These are phyloP conservation scores for Enteromius fasciolatus DNA, from an alignment of 2,797 vertebrate genomes.

Conservation along the genomic window DNA sequence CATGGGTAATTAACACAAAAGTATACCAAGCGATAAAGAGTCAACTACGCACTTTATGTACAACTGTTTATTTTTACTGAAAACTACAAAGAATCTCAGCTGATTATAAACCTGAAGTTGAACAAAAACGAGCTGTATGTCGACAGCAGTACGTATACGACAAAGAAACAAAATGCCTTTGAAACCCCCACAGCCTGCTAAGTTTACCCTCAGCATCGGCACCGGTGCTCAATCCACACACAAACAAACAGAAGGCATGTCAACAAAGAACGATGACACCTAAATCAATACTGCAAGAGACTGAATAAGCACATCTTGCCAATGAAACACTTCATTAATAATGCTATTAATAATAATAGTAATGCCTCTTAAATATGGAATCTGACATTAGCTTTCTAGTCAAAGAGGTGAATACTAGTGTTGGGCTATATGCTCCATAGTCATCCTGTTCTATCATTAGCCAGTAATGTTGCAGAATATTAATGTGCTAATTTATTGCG, in stretches of 20 bases:
- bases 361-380: slow-evolving; percentile 9
- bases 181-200: slow-evolving; percentile 1
- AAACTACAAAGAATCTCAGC: background rate
- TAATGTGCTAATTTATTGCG: background rate
- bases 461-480: background rate
- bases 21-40: slow-evolving; percentile 1
- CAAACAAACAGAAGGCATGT: slow-evolving; percentile 35
- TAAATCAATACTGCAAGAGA: slow-evolving; percentile 40
- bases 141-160: background rate
- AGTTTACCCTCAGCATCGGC: slow-evolving; percentile 23
- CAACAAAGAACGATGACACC: slow-evolving; percentile 39
- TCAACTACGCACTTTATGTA: background rate
- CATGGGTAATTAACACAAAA: background rate
- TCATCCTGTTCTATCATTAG: background rate
- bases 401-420: background rate
- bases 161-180: slow-evolving; percentile 48
- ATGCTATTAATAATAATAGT: too few species aligned
- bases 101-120: background rate
- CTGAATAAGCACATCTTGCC: slow-evolving; percentile 30
- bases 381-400: background rate
- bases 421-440: background rate
- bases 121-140: background rate
- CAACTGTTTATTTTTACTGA: slow-evolving; percentile 7
- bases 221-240: slow-evolving; percentile 27
- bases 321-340: slow-evolving; percentile 34